Conservation (phyloP, 2,113 vertebrate species). For the Notothenia coriiceps region DNA sequence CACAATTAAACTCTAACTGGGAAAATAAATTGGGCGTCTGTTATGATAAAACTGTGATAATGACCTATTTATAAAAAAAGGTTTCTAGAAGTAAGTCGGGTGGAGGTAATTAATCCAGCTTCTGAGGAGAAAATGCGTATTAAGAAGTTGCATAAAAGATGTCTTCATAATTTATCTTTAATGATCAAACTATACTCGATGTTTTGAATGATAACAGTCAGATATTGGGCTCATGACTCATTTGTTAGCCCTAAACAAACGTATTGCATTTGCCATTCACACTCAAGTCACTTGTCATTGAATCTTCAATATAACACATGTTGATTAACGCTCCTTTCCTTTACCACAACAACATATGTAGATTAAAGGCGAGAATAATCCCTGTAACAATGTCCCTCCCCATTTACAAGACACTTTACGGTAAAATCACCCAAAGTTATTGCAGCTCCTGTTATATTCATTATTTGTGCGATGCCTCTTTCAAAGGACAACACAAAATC, state of each 20-base stretch:
- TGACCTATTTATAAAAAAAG: constrained; percentile 34
- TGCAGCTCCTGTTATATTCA: not conserved
- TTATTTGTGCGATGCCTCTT: constrained; percentile 3
- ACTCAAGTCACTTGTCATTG: not conserved
- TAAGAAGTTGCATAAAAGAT: constrained; percentile 4
- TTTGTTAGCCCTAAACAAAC: not conserved
- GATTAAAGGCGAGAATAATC: not conserved
- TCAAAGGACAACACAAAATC: constrained; percentile 7
- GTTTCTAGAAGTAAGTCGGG: constrained; percentile 19
- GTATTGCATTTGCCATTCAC: not conserved
- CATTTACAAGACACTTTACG: not conserved
- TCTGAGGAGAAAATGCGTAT: constrained; percentile 8
- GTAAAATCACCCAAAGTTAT: constrained; percentile 3
- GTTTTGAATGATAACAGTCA: not conserved
- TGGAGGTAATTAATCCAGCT: constrained; percentile 16
- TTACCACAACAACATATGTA: not conserved
- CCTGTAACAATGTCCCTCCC: not conserved
- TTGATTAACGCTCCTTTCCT: not conserved
- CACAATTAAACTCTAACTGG: constrained; percentile 44
- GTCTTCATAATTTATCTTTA: not conserved
- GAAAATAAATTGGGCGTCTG: constrained; percentile 46
- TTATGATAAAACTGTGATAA: constrained; percentile 51
- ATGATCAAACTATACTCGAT: not conserved
- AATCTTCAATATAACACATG: not conserved
- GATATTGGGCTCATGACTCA: not conserved